Conservation (phyloP, 2,113 vertebrate species). For the Muscicapa adusta region DNA sequence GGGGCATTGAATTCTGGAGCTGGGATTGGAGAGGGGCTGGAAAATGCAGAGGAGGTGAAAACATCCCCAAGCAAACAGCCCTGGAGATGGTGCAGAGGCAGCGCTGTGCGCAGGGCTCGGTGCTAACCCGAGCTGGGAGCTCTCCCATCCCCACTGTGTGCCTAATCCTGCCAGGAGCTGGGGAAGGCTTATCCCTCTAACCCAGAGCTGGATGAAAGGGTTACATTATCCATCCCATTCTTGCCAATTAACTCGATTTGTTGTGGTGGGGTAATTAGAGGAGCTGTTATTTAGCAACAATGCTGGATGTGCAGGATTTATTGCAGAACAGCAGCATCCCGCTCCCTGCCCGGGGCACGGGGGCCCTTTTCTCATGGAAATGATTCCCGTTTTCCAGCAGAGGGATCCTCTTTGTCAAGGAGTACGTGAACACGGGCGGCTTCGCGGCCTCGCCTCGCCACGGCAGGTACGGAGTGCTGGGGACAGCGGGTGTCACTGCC, state of each 20-base stretch:
- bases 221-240: background rate
- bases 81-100: background rate
- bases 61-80: background rate
- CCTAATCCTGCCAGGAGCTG: background rate
- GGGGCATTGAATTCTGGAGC: background rate
- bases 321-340: background rate
- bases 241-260: constrained; percentile 36
- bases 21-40: background rate
- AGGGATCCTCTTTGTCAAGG: constrained; percentile 82
- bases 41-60: background rate
- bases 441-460: constrained; percentile 37
- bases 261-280: constrained; percentile 29
- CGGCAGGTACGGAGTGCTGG: constrained; percentile 40
- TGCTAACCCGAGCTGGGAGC: background rate
- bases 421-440: constrained; percentile 76
- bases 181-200: background rate
- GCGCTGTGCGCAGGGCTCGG: background rate
- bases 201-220: background rate
- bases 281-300: background rate
- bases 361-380: constrained; percentile 10
- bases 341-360: background rate
- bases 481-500: background rate
- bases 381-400: constrained; percentile 46
- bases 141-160: background rate
- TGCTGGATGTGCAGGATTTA: background rate